These are phyloP conservation scores for Pygocentrus nattereri DNA, from an alignment of 2,797 vertebrate genomes.

Conservation along the genomic window DNA sequence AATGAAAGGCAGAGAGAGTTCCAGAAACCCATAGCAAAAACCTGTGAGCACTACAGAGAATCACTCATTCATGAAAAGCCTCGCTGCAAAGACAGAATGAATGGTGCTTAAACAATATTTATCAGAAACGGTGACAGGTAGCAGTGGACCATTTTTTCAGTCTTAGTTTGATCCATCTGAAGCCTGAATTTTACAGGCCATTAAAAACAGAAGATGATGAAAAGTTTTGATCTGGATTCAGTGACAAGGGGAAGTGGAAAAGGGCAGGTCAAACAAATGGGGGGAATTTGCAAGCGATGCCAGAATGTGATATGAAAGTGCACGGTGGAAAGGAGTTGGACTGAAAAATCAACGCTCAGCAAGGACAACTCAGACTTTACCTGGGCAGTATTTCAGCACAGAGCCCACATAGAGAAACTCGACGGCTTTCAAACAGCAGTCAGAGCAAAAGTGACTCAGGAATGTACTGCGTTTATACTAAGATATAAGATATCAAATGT, in stretches of 20 bases:
- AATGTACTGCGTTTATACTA: conserved; percentile 27
- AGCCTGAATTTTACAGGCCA: neutral
- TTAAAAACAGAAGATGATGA: conserved; percentile 31
- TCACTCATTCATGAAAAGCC: conserved; percentile 28
- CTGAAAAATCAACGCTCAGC: conserved; percentile 36
- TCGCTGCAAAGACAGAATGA: neutral
- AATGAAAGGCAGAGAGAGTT: conserved; percentile 43
- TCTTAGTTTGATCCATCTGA: neutral
- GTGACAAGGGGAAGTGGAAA: conserved; percentile 40
- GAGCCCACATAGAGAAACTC: conserved; percentile 28
- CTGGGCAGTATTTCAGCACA: conserved; percentile 37
- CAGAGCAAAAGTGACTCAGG: conserved; percentile 19
- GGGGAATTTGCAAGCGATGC: conserved; percentile 67
- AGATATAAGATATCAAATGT: conserved; percentile 36
- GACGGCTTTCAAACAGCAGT: conserved; percentile 29
- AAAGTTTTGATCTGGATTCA: conserved; percentile 36
- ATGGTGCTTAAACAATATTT: conserved; percentile 37
- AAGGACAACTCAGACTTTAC: conserved; percentile 51
- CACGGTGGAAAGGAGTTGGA: conserved; percentile 32
- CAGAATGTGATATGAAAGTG: conserved; percentile 64
- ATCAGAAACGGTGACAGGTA: conserved; percentile 43
- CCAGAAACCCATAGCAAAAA: conserved; percentile 30
- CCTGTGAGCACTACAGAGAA: conserved; percentile 19
- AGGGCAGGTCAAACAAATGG: conserved; percentile 58
- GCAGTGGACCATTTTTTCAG: conserved; percentile 17